phyloP scores from a whole-genome alignment of 1,140 invertebrate species.

The Neuroterus valhalla region DNA sequence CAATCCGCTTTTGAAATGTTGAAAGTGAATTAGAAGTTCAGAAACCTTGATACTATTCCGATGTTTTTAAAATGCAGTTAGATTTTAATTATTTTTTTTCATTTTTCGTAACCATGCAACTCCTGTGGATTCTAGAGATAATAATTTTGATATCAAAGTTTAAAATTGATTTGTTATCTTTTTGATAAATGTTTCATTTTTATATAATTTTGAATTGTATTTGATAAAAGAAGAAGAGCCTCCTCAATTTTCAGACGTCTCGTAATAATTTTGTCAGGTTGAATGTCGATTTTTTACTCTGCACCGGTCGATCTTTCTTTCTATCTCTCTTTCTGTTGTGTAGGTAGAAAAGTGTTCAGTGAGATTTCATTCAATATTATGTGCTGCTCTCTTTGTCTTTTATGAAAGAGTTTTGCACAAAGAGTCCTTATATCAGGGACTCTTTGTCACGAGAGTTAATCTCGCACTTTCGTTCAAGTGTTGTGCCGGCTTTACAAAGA shows the following conservation, averaged over 20 bases:
- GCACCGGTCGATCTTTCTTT: not conserved
- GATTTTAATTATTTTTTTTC: no score
- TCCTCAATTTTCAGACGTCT: no score
- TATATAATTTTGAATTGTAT: no score
- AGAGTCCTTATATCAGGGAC: conserved; percentile 52
- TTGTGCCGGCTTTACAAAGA: conserved; percentile 45
- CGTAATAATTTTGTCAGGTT: no score
- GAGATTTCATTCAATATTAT: conserved; percentile 63
- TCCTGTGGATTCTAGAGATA: no score
- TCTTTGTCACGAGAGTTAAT: conserved; percentile 52
- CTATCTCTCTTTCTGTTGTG: not conserved
- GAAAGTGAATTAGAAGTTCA: not conserved
- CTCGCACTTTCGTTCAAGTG: conserved; percentile 49
- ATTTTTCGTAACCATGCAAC: no score
- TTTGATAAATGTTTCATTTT: not conserved
- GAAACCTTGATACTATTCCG: no score
- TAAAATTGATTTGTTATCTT: not conserved
- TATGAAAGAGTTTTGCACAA: conserved; percentile 57
- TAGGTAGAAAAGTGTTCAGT: conserved; percentile 49
- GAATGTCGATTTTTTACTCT: no score
- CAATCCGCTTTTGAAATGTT: not conserved
- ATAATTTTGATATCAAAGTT: not conserved
- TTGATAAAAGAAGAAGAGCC: no score
- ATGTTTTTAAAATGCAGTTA: no score
- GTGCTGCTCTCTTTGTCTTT: conserved; percentile 63